Evolutionary conservation across 2,113 vertebrate genomes (phyloP).

Genomic region (Archocentrus centrarchus): DNA sequence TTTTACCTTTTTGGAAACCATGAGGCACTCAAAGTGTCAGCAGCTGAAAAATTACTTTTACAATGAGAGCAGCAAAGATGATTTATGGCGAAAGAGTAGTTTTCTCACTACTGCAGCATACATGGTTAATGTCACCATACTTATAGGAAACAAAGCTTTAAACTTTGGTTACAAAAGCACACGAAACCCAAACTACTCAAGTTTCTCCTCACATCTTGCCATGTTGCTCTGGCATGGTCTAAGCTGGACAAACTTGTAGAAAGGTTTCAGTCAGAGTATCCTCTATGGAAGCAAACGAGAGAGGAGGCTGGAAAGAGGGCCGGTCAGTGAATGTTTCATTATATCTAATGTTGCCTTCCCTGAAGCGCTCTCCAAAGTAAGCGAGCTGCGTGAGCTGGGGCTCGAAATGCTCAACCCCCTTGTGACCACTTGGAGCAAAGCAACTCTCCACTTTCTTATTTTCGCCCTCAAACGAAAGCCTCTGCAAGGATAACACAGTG

Average conservation of each 20-base stretch:
- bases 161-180: slow-evolving; percentile 12
- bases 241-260: slow-evolving; percentile 54
- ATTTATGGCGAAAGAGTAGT: not conserved
- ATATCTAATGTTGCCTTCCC: slow-evolving; percentile 96
- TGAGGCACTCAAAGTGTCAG: slow-evolving; percentile 5
- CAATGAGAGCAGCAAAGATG: not conserved
- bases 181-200: slow-evolving; percentile 8
- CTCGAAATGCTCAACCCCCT: slow-evolving; percentile 95
- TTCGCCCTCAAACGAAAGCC: slow-evolving; percentile 86
- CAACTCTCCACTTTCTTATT: slow-evolving; percentile 94
- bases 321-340: slow-evolving; percentile 96
- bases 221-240: slow-evolving; percentile 28
- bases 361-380: slow-evolving; percentile 95
- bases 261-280: slow-evolving; percentile 85
- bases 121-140: not conserved
- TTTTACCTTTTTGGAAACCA: not conserved
- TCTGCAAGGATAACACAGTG: slow-evolving; percentile 95
- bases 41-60: not conserved
- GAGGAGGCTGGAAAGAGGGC: slow-evolving; percentile 77
- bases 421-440: slow-evolving; percentile 96
- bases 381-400: slow-evolving; percentile 89
- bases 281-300: slow-evolving; percentile 80
- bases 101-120: slow-evolving; percentile 2
- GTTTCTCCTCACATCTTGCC: slow-evolving; percentile 36
- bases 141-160: slow-evolving; percentile 14